Base-by-base conservation (phyloP, 2,797 vertebrate species). In the Chiroxiphia lanceolata region DNA sequence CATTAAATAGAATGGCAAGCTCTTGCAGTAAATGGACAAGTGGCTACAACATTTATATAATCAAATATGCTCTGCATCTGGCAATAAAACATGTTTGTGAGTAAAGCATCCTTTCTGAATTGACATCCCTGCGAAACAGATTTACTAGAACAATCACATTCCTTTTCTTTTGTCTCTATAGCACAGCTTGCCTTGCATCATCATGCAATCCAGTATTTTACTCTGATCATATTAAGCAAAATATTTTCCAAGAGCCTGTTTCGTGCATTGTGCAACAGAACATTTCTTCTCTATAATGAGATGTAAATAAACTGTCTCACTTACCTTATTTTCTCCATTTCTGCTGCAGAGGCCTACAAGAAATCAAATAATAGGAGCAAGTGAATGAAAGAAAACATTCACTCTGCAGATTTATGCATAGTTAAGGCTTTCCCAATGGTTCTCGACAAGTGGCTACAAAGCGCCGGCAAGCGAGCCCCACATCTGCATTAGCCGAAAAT, bases 321-420 rank as follows among this genome's bases (percentile, higher is more conserved):
- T 98, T 98, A 99, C 99, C 99, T 99, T 90, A 98, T 98, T 98
- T 98, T 98, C 97, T 98, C 98, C 98, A 98, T 98, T 97, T 98
- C 98, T 97, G 98, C 98, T 91, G 98, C 98, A 97, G 98, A 98
- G 98, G 98, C 98, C 99, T 99, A 97, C 96, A 98, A 98, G 97
- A 98, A 98, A 98, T 96, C 97, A 98, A 98, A 98, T 97, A 97
- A 98, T 63, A 98, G 97, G 95, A 98, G 96, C 93, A 97, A 97
- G 96, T 98, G 97, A 98, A 98, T 96, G 96, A 95, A 93, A 90
- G 93, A 85, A 89, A 93, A 95, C 88, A 84, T 95, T 97, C 97
- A 90, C 93, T 94, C 95, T n/a, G 96, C 86, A 93, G 97, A 96
- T 95, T 75, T 91, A 96, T 96, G 97, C 97, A 96, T 96, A 96